Percentiles rank a stretch among this genome's conserved stretches.
Conservation (phyloP, 2,113 vertebrate species). For the Aspidoscelis tigris region DNA sequence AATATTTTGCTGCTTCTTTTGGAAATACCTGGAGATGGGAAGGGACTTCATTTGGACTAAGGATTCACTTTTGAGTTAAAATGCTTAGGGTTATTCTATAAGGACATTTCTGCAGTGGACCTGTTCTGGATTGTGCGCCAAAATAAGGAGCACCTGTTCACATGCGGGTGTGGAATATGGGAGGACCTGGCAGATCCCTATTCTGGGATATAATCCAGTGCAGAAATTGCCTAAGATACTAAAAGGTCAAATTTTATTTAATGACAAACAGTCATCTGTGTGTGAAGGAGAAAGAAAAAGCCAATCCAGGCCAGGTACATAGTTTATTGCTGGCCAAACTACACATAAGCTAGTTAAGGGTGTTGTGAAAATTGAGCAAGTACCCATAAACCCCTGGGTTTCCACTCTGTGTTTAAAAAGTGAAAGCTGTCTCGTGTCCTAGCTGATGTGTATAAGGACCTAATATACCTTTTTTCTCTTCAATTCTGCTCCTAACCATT, state of each 20-base stretch:
- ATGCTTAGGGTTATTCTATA: not conserved
- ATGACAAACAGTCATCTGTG: no score
- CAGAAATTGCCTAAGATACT: not conserved
- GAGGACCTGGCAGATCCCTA: no score
- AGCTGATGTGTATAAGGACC: not conserved
- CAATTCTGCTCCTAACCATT: not conserved
- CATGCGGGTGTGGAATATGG: no score
- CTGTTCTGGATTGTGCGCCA: no score
- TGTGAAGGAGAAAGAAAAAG: not conserved
- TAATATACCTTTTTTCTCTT: not conserved
- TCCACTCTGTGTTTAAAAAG: not conserved
- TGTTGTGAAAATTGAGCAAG: not conserved
- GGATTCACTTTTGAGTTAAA: constrained; percentile 6
- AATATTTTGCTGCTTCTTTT: constrained; percentile 40
- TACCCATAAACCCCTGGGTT: not conserved
- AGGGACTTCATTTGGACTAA: not conserved
- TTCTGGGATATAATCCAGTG: no score
- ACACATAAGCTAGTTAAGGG: not conserved
- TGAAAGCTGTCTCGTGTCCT: not conserved
- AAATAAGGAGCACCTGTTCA: no score
- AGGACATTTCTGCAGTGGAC: no score
- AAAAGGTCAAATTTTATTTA: not conserved
- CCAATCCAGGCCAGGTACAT: not conserved
- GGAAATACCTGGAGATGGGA: not conserved
- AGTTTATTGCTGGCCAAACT: not conserved